phyloP scores from a whole-genome alignment of 2,797 vertebrate species.

The Lepilemur septentrionalis region DNA sequence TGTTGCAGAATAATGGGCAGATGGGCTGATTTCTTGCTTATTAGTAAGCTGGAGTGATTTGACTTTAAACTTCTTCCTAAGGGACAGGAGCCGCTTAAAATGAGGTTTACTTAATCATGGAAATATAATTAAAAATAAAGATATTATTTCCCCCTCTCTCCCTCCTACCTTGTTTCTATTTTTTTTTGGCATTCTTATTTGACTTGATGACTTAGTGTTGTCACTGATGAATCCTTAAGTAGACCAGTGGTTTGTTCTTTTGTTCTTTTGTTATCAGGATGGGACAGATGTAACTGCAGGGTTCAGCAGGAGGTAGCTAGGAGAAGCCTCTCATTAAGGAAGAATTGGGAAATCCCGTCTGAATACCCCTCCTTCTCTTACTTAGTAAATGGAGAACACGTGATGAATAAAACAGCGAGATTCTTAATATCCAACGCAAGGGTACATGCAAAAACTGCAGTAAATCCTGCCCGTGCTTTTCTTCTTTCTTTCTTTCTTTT shows the following conservation, averaged over 20 bases:
- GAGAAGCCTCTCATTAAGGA: constrained; percentile 68
- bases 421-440: background rate
- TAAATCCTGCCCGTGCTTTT: background rate
- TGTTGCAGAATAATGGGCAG: background rate
- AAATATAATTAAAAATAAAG: constrained; percentile 50
- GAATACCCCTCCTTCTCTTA: constrained; percentile 28
- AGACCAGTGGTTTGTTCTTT: constrained; percentile 26
- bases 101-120: background rate
- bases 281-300: constrained; percentile 78
- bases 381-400: constrained; percentile 33
- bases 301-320: constrained; percentile 74
- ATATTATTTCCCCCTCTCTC: background rate
- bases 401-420: background rate
- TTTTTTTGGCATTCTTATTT: background rate
- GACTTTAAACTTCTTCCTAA: constrained; percentile 44
- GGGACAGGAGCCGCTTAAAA: constrained; percentile 37
- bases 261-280: constrained; percentile 77
- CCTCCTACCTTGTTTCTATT: background rate
- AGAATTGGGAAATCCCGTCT: constrained; percentile 71
- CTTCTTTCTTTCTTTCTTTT: background rate
- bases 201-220: constrained; percentile 17
- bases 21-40: constrained; percentile 49
- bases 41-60: constrained; percentile 44
- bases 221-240: background rate
- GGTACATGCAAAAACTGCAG: background rate